phyloP scores from a whole-genome alignment of 2,888 invertebrate species.

The Ashinkailepas kermadecensis region DNA sequence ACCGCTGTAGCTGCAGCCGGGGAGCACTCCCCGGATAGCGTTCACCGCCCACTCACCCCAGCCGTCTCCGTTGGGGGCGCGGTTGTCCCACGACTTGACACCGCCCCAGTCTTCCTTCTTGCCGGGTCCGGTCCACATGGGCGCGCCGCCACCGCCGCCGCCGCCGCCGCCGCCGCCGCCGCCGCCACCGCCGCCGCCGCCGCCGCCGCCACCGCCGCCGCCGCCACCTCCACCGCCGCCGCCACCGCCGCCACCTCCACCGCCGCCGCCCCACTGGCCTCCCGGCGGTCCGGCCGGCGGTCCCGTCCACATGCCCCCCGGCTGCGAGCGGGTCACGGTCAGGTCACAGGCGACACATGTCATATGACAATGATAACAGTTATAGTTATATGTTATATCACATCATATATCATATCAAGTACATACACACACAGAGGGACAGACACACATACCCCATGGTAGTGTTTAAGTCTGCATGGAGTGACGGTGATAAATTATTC shows the following conservation, averaged over 20 bases:
- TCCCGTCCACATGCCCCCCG: background rate
- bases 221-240: constrained; percentile 43
- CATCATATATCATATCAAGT: too few species aligned
- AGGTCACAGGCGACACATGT: too few species aligned
- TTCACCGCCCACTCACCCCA: background rate
- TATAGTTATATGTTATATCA: too few species aligned
- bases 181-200: constrained; percentile 47
- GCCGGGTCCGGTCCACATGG: constrained; percentile 13
- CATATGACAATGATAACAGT: too few species aligned
- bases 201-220: constrained; percentile 49
- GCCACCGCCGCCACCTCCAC: constrained; percentile 42
- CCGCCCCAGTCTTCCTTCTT: constrained; percentile 29
- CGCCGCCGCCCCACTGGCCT: constrained; percentile 60
- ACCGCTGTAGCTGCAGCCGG: too few species aligned
- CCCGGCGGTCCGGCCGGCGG: constrained; percentile 47
- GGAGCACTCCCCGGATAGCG: too few species aligned
- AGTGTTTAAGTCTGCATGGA: too few species aligned
- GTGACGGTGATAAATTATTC: too few species aligned
- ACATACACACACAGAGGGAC: too few species aligned
- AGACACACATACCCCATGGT: too few species aligned
- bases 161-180: constrained; percentile 36
- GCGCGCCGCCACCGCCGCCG: constrained; percentile 52
- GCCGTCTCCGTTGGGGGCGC: constrained; percentile 16
- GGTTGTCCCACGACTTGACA: constrained; percentile 10
- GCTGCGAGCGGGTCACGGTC: background rate